Percentiles rank a stretch among this genome's conserved stretches.
phyloP scores from a whole-genome alignment of 2,113 vertebrate species.

The Calyptommatus sinebrachiatus region DNA sequence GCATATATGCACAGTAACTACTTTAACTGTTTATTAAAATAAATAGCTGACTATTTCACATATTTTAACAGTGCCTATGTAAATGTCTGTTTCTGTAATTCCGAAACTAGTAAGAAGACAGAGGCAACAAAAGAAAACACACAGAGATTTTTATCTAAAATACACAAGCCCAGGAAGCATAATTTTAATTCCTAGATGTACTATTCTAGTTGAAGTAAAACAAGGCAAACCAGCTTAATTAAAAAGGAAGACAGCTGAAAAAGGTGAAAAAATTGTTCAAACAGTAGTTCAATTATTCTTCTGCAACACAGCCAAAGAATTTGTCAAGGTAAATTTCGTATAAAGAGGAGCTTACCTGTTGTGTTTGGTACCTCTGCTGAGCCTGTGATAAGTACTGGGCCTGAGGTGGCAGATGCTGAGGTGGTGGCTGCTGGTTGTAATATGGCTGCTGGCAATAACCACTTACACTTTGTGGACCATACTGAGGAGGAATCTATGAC shows the following conservation, averaged over 20 bases:
- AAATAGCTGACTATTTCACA: background rate
- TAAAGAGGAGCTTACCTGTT: constrained; percentile 79
- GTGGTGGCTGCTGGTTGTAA: constrained; percentile 90
- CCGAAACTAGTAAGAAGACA: background rate
- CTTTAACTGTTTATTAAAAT: background rate
- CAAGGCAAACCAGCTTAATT: background rate
- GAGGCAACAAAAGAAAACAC: background rate
- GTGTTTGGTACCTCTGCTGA: constrained; percentile 84
- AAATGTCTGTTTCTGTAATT: background rate
- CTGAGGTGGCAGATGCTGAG: constrained; percentile 80
- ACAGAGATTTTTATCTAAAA: background rate
- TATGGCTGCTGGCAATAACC: constrained; percentile 91
- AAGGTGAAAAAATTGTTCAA: background rate
- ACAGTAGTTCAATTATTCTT: background rate
- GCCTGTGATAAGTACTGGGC: constrained; percentile 81
- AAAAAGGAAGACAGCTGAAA: background rate
- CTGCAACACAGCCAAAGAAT: background rate
- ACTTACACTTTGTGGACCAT: constrained; percentile 86
- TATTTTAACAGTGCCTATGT: background rate
- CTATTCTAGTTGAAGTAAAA: background rate
- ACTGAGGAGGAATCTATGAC: constrained; percentile 90
- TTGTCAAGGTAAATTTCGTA: accelerated
- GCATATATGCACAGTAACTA: background rate
- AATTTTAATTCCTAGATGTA: background rate
- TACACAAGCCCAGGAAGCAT: background rate